Evolutionary conservation across 2,888 invertebrate species (phyloP), one percentile per base, ranked within the genome.

Genomic region (Oscheius sp.): DNA sequence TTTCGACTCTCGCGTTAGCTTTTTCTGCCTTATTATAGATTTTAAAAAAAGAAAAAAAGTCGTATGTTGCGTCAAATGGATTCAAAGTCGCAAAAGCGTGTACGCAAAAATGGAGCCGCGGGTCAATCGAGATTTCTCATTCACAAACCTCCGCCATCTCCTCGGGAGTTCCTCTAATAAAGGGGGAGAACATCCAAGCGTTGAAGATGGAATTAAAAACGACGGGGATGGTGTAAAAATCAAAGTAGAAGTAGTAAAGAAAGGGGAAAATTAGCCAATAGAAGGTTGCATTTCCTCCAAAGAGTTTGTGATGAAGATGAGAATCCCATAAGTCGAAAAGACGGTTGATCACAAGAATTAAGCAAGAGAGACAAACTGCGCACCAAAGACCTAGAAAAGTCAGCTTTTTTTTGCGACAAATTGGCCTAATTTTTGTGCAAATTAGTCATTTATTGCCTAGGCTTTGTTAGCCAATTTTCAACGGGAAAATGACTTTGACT

Each of bases 301-400:
- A 42, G 20, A 42, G 15, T 20, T 42, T 6, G 42, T 17, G 12
- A 6, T 12, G 4, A 10, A 42, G 12, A 42, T 3, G 6, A 17
- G 74, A 73, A 34, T 69, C 69, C 4, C 74, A 55, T 15, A 78
- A 70, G 31, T 75, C 75, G 23, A 74, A 29, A 25, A 73, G 68
- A 23, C 78, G 71, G 57, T 76, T 78, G 34, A 76, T 37, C 20
- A 74, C 78, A 0, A 78, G 67, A 23, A 78, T 67, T 15, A 76
- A 61, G 39, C 78, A 78, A n/a, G 70, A 69, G 61, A 72, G 33
- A 48, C 78, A 78, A 0, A 74, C 73, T 0, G 68, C 48, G 20
- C 76, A 74, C 78, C 78, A 78, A 69, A 69, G 17, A 73, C 79
- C 58, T 50, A 27, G 15, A 50, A 50, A 42, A 6, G 4, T 42